These are phyloP conservation scores for Crocallis elinguaria DNA, from an alignment of 2,888 invertebrate genomes.

Conservation along the genomic window DNA sequence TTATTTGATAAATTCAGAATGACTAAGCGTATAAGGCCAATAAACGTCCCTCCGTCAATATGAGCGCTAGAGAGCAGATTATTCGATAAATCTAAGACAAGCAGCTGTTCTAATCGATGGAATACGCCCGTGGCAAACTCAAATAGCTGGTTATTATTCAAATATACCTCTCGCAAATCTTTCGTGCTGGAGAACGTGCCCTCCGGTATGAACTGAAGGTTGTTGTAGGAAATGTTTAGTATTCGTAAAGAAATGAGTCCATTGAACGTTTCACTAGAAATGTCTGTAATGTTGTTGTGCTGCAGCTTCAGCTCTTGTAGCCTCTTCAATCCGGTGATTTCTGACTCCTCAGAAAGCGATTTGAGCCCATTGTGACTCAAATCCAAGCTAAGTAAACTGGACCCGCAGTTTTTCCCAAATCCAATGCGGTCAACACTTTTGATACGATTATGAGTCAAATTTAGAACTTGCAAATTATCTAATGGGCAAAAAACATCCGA, in stretches of 20 bases:
- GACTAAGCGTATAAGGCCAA: slow-evolving; percentile 93
- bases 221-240: slow-evolving; percentile 94
- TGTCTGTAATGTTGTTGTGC: slow-evolving; percentile 92
- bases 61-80: slow-evolving; percentile 94
- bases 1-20: slow-evolving; percentile 95
- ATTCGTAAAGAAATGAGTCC: slow-evolving; percentile 91
- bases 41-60: slow-evolving; percentile 93
- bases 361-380: slow-evolving; percentile 92
- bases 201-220: slow-evolving; percentile 91
- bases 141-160: slow-evolving; percentile 94
- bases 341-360: slow-evolving; percentile 89
- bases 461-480: slow-evolving; percentile 91
- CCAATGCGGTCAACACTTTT: slow-evolving; percentile 91
- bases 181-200: slow-evolving; percentile 92
- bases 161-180: slow-evolving; percentile 92
- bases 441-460: slow-evolving; percentile 92
- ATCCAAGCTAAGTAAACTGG: slow-evolving; percentile 91
- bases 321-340: slow-evolving; percentile 89
- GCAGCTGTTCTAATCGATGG: slow-evolving; percentile 92
- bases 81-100: slow-evolving; percentile 93
- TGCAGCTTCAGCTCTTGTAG: slow-evolving; percentile 92
- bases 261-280: slow-evolving; percentile 91
- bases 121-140: slow-evolving; percentile 93
- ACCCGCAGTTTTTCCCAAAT: slow-evolving; percentile 86
- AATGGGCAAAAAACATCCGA: slow-evolving; percentile 92